Evolutionary conservation across 2,797 vertebrate genomes (phyloP), one percentile per base, ranked within the genome.

Genomic region (Argya squamiceps): DNA sequence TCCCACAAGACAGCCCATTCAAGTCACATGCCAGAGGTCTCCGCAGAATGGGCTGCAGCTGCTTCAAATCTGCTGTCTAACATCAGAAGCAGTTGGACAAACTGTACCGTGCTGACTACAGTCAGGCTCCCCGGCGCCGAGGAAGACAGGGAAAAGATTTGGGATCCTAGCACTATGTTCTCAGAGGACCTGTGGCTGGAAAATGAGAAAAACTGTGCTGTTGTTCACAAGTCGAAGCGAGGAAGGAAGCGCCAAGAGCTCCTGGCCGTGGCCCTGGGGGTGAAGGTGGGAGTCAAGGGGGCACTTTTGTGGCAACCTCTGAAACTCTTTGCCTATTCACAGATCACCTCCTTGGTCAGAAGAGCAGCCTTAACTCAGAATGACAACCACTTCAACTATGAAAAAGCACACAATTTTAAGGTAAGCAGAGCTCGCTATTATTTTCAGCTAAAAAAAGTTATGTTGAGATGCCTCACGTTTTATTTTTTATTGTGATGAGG

Each of bases 341-440:
- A 99, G 99, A 99, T 99, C 97, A 98, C 98, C 67, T 99, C 99
- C 75, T 98, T 99, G 98, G 99, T 99, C 95, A 98, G 98, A 95
- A 98, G 98, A 97, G 98, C 98, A 56, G 98, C 99, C 77, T 98
- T 99, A 98, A 99, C 98, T 70, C 99, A 99, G 74, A 98, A 98
- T 0, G 99, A 99, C 98, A 99, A 99, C 98, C 98, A 99, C 90
- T 99, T 98, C 98, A 99, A 98, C 97, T 99, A 99, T 53, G 99
- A 99, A 97, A 99, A 99, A 98, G 98, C 99, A 92, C 99, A 99
- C 98, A 99, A 99, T 98, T 99, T 99, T 93, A 99, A 99, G 99
- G 99, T 99, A 98, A 99, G 98, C 23, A 22, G 34, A 20, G 29
- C 34, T 65, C 84, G 43, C 16, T 58, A 29, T 77, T 79, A 8